Base-by-base conservation (phyloP, 2,888 invertebrate genomes). In the Petrolisthes manimaculis region DNA sequence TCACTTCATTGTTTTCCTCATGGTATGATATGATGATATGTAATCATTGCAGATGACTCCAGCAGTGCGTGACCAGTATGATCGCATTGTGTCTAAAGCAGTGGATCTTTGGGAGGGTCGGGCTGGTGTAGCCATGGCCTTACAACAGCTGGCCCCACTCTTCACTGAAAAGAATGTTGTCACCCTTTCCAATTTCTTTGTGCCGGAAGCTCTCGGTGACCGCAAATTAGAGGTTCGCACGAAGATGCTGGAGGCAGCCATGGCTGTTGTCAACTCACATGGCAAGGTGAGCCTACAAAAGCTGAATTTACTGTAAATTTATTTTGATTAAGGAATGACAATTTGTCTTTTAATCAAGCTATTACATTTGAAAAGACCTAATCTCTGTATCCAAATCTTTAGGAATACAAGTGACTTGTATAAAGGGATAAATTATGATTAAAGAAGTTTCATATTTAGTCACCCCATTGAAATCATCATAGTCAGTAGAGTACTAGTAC, bases 231-330 rank as follows among this genome's bases (percentile, higher is more conserved):
- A 94, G 37, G 94, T 94, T 9, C 95, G 98, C 86, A 96, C 96
- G 54, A 96, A 97, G 93, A 99, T 99, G 98, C 94, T 98, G 88
- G 96, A 96, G 91, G 98, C 99, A 18, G 98, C 99, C n/a, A 95
- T 98, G 91, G 96, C 96, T 82, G 95, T 97, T 89, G 97, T 99
- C 3, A 97, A 98, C 92, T 94, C 96, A 86, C 98, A 99, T 93
- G 99, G 99, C 56, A 98, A 97, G 94, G 96, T 96, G 91, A 85
- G 88, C 55, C 1, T 3, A n/a, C n/a, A 53, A 4, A 4, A 37
- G 21, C n/a, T 51, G n/a, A 14, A 6, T 14, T n/a, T 61, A 1
- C 51, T 37, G 37, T 37, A 37, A 37, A 61, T 9, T 1, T 61
- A 14, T 67, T 81, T 14, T 80, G 9, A 55, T 3, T 80, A 74